Conservation (phyloP, 2,888 invertebrate species). For the Epistrophella euchroma region DNA sequence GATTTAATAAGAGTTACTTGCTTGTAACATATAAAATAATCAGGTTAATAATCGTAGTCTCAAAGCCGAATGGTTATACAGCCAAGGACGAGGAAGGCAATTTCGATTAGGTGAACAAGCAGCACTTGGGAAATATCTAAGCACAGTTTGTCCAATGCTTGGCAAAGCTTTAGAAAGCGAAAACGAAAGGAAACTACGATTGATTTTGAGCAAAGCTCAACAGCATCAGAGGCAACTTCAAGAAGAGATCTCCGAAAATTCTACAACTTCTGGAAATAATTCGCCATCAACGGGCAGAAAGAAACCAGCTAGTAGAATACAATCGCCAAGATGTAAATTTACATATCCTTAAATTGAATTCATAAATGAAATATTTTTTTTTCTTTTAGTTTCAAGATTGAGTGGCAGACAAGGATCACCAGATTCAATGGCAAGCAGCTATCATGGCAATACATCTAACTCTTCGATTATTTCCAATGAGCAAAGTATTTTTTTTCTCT, state of each 20-base stretch:
- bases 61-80: constrained; percentile 97
- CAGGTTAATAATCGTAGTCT: constrained; percentile 85
- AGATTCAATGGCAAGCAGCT: constrained; percentile 90
- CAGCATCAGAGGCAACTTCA: constrained; percentile 94
- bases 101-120: constrained; percentile 94
- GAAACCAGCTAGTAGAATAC: constrained; percentile 83
- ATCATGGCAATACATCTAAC: constrained; percentile 85
- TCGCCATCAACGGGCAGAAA: constrained; percentile 83
- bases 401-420: constrained; percentile 86
- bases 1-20: neutral
- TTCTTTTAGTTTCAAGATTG: constrained; percentile 82
- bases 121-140: constrained; percentile 92
- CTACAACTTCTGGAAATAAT: constrained; percentile 82
- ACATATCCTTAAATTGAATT: neutral
- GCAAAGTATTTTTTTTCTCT: constrained; percentile 77
- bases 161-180: constrained; percentile 92
- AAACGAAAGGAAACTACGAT: constrained; percentile 92
- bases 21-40: neutral
- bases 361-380: neutral
- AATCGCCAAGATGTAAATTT: constrained; percentile 83
- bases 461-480: constrained; percentile 79
- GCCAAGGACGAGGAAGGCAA: constrained; percentile 95
- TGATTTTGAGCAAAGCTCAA: constrained; percentile 95
- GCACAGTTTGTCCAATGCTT: constrained; percentile 93
- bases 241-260: constrained; percentile 86